Evolutionary conservation across 1,140 invertebrate species (phyloP).

Genomic region (Drosophila jambulina): DNA sequence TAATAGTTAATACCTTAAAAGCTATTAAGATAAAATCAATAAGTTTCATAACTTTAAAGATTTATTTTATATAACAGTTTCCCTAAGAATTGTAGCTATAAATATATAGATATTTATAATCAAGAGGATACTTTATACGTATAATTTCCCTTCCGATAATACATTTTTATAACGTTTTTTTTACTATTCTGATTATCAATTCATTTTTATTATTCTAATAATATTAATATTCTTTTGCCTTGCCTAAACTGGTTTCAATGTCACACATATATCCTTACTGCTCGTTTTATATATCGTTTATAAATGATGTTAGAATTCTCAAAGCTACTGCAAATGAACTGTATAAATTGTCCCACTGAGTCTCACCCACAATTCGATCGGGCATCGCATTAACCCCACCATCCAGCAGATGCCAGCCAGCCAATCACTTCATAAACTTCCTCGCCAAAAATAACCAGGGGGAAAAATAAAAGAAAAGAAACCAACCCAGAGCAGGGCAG

Average conservation of each 20-base stretch:
- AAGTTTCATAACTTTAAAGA: too few species aligned
- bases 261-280: neutral
- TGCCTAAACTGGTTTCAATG: neutral
- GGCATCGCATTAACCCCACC: slow-evolving; percentile 30
- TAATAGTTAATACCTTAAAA: too few species aligned
- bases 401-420: slow-evolving; percentile 5
- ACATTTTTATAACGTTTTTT: rapidly evolving
- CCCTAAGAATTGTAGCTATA: neutral
- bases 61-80: too few species aligned
- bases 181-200: neutral
- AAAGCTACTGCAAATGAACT: slow-evolving; percentile 9
- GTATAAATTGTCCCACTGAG: slow-evolving; percentile 8
- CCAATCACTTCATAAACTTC: slow-evolving; percentile 51
- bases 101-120: neutral
- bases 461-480: neutral
- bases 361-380: slow-evolving; percentile 17
- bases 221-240: neutral
- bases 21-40: too few species aligned
- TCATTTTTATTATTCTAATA: too few species aligned
- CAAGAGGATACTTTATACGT: too few species aligned
- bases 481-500: neutral
- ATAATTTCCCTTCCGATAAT: neutral
- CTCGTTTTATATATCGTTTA: neutral
- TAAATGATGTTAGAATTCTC: neutral
- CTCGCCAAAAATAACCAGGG: slow-evolving; percentile 10